Conservation (phyloP, 2,888 invertebrate genomes). For the Pseudococcus longispinus region DNA sequence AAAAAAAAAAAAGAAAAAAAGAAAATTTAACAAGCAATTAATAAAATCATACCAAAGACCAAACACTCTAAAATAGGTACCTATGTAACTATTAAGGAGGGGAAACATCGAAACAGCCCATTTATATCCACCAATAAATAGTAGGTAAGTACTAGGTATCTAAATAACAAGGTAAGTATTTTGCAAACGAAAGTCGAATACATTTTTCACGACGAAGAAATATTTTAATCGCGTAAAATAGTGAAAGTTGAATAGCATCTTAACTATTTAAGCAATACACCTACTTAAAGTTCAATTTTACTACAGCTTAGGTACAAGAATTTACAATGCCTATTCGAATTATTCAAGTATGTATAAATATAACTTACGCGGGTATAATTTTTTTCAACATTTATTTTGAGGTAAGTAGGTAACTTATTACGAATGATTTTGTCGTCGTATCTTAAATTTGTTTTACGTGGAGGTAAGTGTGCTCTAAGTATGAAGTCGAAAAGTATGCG, state of each 20-base stretch:
- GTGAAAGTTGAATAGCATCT: conserved; percentile 28
- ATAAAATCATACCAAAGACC: conserved; percentile 16
- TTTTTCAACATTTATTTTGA: too few species aligned
- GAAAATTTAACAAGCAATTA: conserved; percentile 1
- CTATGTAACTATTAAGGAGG: background rate
- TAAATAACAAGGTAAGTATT: background rate
- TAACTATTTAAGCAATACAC: background rate
- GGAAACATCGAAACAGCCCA: background rate
- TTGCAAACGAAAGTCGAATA: background rate
- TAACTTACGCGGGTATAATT: too few species aligned
- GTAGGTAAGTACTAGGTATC: background rate
- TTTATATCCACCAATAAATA: background rate
- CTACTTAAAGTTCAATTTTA: background rate
- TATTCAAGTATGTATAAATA: too few species aligned
- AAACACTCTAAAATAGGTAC: background rate
- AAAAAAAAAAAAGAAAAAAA: conserved; percentile 6
- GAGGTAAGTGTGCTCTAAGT: too few species aligned
- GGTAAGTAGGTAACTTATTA: background rate
- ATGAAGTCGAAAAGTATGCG: too few species aligned
- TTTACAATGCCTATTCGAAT: background rate
- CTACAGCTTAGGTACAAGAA: background rate
- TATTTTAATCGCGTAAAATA: conserved; percentile 1
- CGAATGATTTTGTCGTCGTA: too few species aligned
- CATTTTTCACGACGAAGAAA: background rate
- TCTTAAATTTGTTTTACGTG: too few species aligned